phyloP scores from a whole-genome alignment of 2,113 vertebrate genomes.

The Agelaius tricolor region DNA sequence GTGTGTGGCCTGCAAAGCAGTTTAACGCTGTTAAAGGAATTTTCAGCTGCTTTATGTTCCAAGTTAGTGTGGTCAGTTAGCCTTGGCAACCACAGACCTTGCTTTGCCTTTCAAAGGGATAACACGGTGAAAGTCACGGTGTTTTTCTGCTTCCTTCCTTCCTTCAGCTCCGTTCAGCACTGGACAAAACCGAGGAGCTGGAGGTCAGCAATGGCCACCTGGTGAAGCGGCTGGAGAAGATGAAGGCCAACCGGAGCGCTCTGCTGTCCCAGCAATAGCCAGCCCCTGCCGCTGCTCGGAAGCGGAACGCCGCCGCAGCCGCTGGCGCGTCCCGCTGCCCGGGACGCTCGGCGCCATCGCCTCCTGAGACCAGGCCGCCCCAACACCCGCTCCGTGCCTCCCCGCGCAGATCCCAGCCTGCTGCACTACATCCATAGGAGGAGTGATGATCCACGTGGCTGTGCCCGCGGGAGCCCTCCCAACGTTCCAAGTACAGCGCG shows the following conservation, averaged over 20 bases:
- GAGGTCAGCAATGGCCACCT: constrained; percentile 94
- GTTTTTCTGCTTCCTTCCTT: not conserved
- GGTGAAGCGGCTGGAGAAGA: constrained; percentile 93
- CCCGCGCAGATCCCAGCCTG: not conserved
- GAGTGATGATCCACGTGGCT: constrained; percentile 29
- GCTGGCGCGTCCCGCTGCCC: constrained; percentile 6
- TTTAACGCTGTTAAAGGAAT: not conserved
- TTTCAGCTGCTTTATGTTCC: not conserved
- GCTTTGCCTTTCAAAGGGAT: not conserved
- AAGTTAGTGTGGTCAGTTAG: not conserved
- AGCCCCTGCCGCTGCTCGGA: not conserved
- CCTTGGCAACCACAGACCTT: not conserved
- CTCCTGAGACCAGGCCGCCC: constrained; percentile 28
- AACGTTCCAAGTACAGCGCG: not conserved
- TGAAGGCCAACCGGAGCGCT: constrained; percentile 88
- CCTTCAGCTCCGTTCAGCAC: constrained; percentile 85
- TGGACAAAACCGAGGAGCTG: constrained; percentile 94
- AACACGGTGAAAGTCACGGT: not conserved
- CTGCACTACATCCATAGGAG: constrained; percentile 24
- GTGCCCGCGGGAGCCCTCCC: not conserved
- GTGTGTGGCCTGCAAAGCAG: not conserved
- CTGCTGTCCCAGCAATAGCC: constrained; percentile 85
- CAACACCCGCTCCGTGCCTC: not conserved
- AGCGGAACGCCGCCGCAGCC: not conserved
- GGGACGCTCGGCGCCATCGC: constrained; percentile 44